A percentile compares a stretch with the other conserved stretches of the same genome.
phyloP scores from a whole-genome alignment of 2,113 vertebrate genomes.

The Vireo altiloquus region DNA sequence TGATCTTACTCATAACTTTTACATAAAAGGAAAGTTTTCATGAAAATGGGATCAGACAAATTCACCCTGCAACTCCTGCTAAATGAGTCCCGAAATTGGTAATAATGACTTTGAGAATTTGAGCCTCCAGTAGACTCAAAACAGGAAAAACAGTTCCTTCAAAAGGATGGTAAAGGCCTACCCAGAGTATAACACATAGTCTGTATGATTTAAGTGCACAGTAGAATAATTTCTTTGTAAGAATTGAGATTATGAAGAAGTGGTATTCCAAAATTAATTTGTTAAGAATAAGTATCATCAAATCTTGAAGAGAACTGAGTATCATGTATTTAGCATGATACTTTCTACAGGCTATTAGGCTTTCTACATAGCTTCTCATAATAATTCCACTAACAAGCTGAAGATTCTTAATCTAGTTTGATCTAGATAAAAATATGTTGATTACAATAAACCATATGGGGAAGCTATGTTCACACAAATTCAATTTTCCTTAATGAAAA shows the following conservation, averaged over 20 bases:
- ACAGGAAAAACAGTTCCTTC: background rate
- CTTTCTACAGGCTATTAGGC: no score
- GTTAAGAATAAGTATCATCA: background rate
- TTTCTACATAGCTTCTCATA: background rate
- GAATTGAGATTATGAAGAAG: background rate
- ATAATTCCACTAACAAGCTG: background rate
- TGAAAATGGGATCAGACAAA: background rate
- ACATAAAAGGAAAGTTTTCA: background rate
- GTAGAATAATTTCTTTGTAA: background rate
- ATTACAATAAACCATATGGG: background rate
- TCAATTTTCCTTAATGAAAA: background rate
- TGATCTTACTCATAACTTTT: background rate
- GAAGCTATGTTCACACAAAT: background rate
- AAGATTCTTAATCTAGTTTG: background rate
- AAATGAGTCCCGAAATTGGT: background rate
- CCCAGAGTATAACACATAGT: background rate
- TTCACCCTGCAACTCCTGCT: background rate
- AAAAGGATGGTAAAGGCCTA: background rate
- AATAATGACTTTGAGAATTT: background rate
- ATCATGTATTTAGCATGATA: background rate
- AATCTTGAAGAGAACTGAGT: background rate
- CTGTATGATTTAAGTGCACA: background rate
- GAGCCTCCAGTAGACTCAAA: background rate
- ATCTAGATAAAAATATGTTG: background rate
- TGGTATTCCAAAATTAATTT: background rate